Base-by-base conservation (phyloP, 2,888 invertebrate species). In the Tachina grossa region DNA sequence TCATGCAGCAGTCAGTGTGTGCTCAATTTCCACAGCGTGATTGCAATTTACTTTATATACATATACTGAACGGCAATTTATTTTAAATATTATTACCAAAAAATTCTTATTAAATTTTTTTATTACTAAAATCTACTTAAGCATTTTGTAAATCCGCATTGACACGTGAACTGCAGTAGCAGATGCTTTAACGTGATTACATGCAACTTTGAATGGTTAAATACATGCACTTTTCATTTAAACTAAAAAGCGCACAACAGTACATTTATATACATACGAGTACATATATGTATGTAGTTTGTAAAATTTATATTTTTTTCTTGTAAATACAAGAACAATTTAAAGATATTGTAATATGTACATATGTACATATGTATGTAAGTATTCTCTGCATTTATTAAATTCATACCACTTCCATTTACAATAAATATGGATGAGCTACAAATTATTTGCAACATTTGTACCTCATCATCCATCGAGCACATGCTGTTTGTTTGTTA, bases 91-190 rank as follows among this genome's bases (percentile, higher is more conserved):
- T 77, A 57, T 41, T 22, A 49, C 1, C 47, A 59, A 77, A 77
- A 77, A 41, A 31, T 31, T 31, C 31, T 31, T 31, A 31, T n/a
- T 19, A 63, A 11, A 63, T 47, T 19, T 45, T 39, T 31, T 47
- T 22, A 59, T 80, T 80, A 66, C 65, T 31, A 19, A 61, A 71
- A 61, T 22, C 16, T 22, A 31, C 3, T 31, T 31, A 47, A 59
- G 65, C 8, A 75, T 49, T 59, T 47, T 66, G 47, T 49, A 82
- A 68, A 78, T 78, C 75, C 82, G 74, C 74, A 57, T 63, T 74
- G 74, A 63, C 85, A 85, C 85, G 82, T 85, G 85, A 78, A 77
- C 82, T 77, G 31, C 49, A 51, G 81, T 66, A 69, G 82, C 65
- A 65, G 71, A 83, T 65, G 65, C 43, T 74, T 39, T 13, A 81